phyloP scores from a whole-genome alignment of 2,797 vertebrate genomes.

The Sciurus carolinensis region DNA sequence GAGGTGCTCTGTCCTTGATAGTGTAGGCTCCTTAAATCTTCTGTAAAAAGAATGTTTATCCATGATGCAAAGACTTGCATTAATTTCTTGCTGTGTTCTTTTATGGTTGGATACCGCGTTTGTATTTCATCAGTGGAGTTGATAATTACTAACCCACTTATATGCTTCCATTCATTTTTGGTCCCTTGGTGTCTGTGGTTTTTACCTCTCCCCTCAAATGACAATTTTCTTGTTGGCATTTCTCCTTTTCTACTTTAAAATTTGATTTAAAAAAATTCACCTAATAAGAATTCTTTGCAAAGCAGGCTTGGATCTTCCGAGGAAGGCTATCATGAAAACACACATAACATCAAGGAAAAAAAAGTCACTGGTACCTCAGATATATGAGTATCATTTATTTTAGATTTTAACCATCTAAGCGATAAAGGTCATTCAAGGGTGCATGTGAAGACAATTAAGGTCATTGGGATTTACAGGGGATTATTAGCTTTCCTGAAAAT shows the following conservation, averaged over 20 bases:
- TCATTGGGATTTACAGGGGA: constrained; percentile 65
- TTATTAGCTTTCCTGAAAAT: constrained; percentile 70
- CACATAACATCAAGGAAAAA: background rate
- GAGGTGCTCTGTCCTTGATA: background rate
- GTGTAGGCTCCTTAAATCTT: background rate
- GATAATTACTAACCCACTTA: background rate
- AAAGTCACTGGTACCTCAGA: background rate
- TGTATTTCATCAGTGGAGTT: constrained; percentile 42
- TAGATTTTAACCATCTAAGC: constrained; percentile 60
- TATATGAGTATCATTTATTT: constrained; percentile 61
- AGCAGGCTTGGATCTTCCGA: background rate
- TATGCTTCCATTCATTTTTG: background rate
- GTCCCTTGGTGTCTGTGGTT: background rate
- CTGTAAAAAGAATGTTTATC: background rate
- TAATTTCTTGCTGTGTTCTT: constrained; percentile 10
- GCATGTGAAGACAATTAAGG: constrained; percentile 72
- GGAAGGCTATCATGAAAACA: background rate
- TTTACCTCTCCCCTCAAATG: background rate
- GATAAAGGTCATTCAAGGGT: constrained; percentile 68
- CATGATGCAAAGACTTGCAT: background rate
- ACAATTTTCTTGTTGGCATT: background rate
- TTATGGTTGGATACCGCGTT: constrained; percentile 29
- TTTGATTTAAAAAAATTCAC: background rate
- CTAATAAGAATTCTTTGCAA: background rate
- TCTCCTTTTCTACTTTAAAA: constrained; percentile 22